Evolutionary conservation across 37 sponge, comb jelly and placozoan species (phyloP).

Genomic region (Aplysina aerophoba): DNA sequence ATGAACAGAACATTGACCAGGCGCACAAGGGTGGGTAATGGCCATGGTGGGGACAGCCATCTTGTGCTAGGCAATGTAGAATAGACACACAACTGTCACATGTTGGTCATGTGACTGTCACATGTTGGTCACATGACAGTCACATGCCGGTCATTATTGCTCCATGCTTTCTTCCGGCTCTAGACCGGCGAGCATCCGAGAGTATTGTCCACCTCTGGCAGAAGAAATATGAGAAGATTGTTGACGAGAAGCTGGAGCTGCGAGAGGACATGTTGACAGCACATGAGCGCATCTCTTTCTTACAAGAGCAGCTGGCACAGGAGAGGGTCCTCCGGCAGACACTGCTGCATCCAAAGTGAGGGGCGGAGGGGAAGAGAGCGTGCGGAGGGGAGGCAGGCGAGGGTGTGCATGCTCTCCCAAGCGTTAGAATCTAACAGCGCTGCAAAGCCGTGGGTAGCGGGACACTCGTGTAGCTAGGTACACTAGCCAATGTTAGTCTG

Average conservation of each 20-base stretch:
- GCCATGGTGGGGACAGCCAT: too few species aligned
- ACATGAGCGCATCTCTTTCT: conserved; percentile 48
- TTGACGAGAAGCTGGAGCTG: conserved; percentile 23
- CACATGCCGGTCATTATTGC: not conserved
- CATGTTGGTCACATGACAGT: not conserved
- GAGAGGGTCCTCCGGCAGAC: conserved; percentile 30
- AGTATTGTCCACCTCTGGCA: conserved; percentile 67
- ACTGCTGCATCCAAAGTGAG: not conserved
- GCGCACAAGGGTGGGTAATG: not conserved
- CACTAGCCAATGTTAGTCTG: too few species aligned
- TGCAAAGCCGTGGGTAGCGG: too few species aligned
- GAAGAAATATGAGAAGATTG: conserved; percentile 59
- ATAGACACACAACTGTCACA: not conserved
- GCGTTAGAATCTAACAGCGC: not conserved
- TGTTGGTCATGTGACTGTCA: not conserved
- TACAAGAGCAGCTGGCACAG: conserved; percentile 56
- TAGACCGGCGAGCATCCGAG: conserved; percentile 47
- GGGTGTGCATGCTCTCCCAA: not conserved
- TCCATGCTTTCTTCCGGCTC: not conserved
- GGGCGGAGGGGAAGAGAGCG: conserved; percentile 18
- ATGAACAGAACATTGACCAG: conserved; percentile 30
- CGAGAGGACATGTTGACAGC: conserved; percentile 49
- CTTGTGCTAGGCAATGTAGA: too few species aligned
- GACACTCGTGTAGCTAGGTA: too few species aligned
- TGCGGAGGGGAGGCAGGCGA: not conserved